A percentile compares a stretch with the other conserved stretches of the same genome.
phyloP scores from a whole-genome alignment of 1,140 invertebrate genomes.

The Galendromus occidentalis region DNA sequence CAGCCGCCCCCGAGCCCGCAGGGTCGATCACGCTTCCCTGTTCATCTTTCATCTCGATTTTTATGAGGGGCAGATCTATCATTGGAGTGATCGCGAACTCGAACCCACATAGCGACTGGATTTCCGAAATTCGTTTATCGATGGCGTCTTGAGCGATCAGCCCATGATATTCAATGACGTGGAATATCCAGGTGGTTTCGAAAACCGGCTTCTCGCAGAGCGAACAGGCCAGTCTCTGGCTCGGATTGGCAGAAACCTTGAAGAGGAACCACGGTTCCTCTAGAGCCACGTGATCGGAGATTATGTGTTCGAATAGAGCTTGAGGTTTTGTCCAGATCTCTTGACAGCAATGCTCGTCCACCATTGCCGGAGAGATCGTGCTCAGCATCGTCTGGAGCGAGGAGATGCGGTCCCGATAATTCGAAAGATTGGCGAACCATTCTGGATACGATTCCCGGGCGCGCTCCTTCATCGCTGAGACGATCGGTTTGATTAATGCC shows the following conservation, averaged over 20 bases:
- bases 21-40: neutral
- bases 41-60: neutral
- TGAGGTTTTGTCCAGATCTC: neutral
- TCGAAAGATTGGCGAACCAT: neutral
- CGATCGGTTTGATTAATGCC: neutral
- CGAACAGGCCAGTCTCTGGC: neutral
- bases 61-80: neutral
- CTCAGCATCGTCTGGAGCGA: neutral
- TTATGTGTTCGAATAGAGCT: neutral
- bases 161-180: neutral
- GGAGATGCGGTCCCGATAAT: neutral
- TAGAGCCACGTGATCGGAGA: neutral
- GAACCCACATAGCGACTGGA: neutral
- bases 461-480: neutral
- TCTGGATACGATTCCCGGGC: neutral
- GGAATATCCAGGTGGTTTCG: constrained; percentile 1
- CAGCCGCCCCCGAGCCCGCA: too few relatives aligned
- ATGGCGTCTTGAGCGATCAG: neutral
- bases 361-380: neutral
- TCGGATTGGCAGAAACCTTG: neutral
- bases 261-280: neutral
- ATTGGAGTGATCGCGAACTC: neutral
- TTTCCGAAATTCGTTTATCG: neutral
- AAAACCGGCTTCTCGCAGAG: constrained; percentile 4
- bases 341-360: neutral